These are phyloP conservation scores for Heliocidaris tuberculata DNA, from an alignment of 35 echinoderm and acorn worm genomes.

Conservation along the genomic window DNA sequence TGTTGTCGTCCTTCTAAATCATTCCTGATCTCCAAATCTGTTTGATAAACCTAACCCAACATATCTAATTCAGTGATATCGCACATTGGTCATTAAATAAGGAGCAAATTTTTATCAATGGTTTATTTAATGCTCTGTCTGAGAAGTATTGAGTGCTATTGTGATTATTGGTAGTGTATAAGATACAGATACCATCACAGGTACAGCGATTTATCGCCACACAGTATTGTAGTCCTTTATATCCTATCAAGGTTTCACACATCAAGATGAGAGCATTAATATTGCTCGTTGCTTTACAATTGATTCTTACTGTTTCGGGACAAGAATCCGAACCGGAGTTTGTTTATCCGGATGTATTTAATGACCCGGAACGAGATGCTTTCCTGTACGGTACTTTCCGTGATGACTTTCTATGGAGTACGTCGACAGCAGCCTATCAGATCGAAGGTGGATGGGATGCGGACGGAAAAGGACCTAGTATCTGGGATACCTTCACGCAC, in stretches of 20 bases:
- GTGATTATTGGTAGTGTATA: not conserved
- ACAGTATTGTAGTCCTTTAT: not conserved
- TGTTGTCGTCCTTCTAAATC: not conserved
- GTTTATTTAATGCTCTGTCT: not conserved
- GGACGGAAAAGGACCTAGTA: conserved; percentile 86
- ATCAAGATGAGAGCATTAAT: not conserved
- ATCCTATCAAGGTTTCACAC: not conserved
- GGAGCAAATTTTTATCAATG: not conserved
- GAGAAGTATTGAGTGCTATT: not conserved
- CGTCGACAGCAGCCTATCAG: conserved; percentile 72
- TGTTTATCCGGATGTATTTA: conserved; percentile 79
- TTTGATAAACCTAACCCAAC: not conserved
- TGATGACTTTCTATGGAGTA: conserved; percentile 78
- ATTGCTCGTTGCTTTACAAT: not conserved
- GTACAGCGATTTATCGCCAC: not conserved
- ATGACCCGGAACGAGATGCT: conserved; percentile 76
- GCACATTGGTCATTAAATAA: not conserved
- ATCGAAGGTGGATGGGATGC: conserved; percentile 92
- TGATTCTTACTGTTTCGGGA: not conserved
- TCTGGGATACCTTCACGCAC: conserved; percentile 82
- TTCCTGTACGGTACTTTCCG: conserved; percentile 78
- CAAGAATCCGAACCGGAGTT: not conserved
- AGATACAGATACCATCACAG: not conserved
- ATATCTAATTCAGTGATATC: not conserved
- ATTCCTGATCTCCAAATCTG: not conserved